A percentile compares a stretch with the other conserved stretches of the same genome.
Evolutionary conservation across 2,797 vertebrate species (phyloP).

Genomic region (Myotis findleyi): DNA sequence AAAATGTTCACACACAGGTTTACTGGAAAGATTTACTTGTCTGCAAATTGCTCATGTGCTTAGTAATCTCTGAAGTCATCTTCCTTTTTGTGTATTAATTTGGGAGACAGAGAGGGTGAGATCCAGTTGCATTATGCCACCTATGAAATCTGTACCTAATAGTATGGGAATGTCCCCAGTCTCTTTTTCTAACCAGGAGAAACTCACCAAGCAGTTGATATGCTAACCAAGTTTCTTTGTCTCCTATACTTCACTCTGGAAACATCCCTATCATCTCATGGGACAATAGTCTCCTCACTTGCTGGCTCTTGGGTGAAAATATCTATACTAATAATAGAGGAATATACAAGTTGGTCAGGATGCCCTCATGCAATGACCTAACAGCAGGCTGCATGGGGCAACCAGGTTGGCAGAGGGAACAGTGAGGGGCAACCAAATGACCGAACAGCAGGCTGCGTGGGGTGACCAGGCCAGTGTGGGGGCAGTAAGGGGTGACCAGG

Average conservation of each 20-base stretch:
- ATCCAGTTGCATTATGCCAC: neutral
- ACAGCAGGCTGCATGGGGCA: no score
- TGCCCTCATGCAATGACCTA: no score
- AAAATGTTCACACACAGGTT: neutral
- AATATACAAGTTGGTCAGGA: no score
- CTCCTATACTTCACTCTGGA: neutral
- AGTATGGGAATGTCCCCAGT: neutral
- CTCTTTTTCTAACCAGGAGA: neutral
- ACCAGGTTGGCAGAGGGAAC: no score
- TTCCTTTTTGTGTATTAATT: slow-evolving; percentile 1
- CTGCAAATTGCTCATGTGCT: neutral
- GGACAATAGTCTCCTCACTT: neutral
- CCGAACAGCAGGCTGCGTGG: no score
- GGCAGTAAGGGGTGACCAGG: no score
- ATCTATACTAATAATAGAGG: no score
- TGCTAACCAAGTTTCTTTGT: neutral
- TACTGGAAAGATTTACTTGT: neutral
- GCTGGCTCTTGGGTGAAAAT: neutral
- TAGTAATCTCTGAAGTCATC: neutral
- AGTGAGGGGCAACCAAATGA: no score
- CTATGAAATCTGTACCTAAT: neutral
- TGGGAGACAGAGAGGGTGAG: neutral
- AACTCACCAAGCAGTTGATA: neutral
- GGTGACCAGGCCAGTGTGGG: no score
- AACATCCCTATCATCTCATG: neutral